phyloP scores from a whole-genome alignment of 2,888 invertebrate species.

The Cryptocephalus moraei region DNA sequence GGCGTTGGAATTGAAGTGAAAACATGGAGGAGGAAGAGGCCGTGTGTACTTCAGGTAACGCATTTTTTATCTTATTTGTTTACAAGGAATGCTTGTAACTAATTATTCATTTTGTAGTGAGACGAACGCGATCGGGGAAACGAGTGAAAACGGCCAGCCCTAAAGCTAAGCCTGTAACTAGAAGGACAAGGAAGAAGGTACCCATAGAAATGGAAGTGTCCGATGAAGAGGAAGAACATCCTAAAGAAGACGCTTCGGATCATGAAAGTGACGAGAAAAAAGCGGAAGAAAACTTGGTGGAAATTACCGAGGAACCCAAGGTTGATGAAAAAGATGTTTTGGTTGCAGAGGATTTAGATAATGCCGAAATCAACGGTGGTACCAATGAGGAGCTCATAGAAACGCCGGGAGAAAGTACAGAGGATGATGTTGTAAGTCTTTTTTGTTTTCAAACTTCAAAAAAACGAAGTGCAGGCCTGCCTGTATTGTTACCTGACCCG shows the following conservation, averaged over 20 bases:
- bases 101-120: background rate
- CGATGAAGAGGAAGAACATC: conserved; percentile 30
- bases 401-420: background rate
- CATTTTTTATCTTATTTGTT: background rate
- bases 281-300: conserved; percentile 4
- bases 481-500: too few relatives aligned
- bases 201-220: conserved; percentile 36
- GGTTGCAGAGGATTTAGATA: background rate
- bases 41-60: background rate
- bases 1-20: background rate
- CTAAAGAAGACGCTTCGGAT: conserved; percentile 11
- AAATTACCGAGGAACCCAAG: conserved; percentile 7
- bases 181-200: conserved; percentile 36
- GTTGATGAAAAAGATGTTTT: conserved; percentile 11
- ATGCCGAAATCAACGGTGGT: background rate
- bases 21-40: conserved; percentile 1
- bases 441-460: too few relatives aligned
- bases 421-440: background rate
- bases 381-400: too few relatives aligned
- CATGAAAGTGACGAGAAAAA: conserved; percentile 14
- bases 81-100: background rate
- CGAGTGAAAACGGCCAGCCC: background rate
- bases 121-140: conserved; percentile 1
- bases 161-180: conserved; percentile 5
- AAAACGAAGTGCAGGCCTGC: too few relatives aligned